A percentile compares a stretch with the other conserved stretches of the same genome.
phyloP scores from a whole-genome alignment of 2,113 vertebrate species.

The Philantomba maxwellii region DNA sequence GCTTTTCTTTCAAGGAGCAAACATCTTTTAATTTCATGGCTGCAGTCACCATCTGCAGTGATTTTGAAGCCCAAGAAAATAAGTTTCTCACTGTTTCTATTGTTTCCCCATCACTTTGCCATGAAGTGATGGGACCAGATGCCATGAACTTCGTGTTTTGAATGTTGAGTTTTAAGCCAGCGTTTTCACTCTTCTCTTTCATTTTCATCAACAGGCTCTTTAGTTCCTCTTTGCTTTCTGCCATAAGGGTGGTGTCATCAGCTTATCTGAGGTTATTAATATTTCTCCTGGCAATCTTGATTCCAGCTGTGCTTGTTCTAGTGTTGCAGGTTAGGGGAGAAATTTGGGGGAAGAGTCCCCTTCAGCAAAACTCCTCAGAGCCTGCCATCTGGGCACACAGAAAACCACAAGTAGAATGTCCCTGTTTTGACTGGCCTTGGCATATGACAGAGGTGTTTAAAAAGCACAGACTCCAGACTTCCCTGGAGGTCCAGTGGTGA shows the following conservation, averaged over 20 bases:
- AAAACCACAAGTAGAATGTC: background rate
- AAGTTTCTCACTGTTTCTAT: background rate
- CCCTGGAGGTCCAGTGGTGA: accelerated
- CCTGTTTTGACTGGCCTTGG: background rate
- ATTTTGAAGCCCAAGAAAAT: background rate
- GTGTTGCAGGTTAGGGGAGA: background rate
- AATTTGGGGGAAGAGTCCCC: background rate
- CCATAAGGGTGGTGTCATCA: background rate
- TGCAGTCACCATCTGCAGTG: background rate
- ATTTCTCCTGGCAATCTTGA: background rate
- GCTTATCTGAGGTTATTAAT: background rate
- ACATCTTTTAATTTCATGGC: too few species aligned
- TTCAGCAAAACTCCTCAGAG: background rate
- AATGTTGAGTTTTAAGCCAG: background rate
- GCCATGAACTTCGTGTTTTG: background rate
- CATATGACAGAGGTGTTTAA: background rate
- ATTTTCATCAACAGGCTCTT: background rate
- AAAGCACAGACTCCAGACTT: background rate
- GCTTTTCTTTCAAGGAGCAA: background rate
- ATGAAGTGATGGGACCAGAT: background rate
- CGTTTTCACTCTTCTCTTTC: background rate
- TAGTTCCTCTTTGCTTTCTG: background rate
- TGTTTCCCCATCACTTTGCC: background rate
- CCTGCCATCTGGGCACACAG: background rate
- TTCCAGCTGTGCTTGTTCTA: background rate